Percentiles rank a stretch among this genome's conserved stretches.
These are phyloP conservation scores for Eleginops maclovinus DNA, from an alignment of 2,113 vertebrate genomes.

Conservation along the genomic window DNA sequence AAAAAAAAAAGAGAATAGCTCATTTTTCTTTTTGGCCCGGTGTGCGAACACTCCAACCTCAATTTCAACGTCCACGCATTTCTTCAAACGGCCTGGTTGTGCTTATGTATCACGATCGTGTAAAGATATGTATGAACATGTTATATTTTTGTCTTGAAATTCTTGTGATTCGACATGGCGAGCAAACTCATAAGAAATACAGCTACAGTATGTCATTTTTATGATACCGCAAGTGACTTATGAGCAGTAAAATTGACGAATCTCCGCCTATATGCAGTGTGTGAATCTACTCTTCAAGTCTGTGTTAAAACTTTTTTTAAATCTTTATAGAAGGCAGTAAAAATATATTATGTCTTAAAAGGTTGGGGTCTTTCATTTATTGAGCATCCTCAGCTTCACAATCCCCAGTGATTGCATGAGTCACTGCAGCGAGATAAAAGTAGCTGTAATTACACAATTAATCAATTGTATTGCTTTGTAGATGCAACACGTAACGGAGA, in stretches of 20 bases:
- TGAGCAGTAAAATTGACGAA: conserved; percentile 10
- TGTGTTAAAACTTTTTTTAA: conserved; percentile 29
- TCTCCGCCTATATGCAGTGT: neutral
- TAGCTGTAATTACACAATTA: conserved; percentile 72
- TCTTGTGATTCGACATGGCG: neutral
- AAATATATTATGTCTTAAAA: conserved; percentile 40
- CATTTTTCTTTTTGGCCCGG: neutral
- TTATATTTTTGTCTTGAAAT: neutral
- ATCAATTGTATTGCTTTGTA: conserved; percentile 72
- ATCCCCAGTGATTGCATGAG: conserved; percentile 23
- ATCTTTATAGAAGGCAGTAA: conserved; percentile 26
- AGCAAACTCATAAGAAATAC: neutral
- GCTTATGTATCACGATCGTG: neutral
- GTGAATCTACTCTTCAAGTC: neutral
- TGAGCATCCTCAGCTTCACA: conserved; percentile 34
- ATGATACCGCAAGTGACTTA: conserved; percentile 6
- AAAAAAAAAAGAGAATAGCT: neutral
- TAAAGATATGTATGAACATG: neutral
- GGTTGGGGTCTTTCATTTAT: conserved; percentile 38
- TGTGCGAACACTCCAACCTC: neutral
- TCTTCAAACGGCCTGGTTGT: neutral
- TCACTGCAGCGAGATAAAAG: conserved; percentile 46
- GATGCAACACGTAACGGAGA: conserved; percentile 60
- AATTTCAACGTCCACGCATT: neutral
- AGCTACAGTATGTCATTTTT: conserved; percentile 1